Evolutionary conservation across 2,888 invertebrate genomes (phyloP).

Genomic region (Hypolimnas misippus): DNA sequence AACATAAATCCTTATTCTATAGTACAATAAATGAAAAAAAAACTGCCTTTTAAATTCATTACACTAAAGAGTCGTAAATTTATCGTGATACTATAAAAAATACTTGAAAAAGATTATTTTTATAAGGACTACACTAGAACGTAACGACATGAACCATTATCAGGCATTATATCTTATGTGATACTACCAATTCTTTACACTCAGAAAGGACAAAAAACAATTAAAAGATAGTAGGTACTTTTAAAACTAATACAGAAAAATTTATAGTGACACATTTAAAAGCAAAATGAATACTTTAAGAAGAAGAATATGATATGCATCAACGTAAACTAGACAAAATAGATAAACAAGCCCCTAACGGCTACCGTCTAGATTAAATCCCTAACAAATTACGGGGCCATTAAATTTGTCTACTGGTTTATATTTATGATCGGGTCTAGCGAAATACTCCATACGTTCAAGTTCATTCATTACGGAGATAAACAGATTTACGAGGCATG

Average conservation of each 20-base stretch:
- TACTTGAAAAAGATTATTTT: not conserved
- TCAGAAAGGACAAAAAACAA: no score
- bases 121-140: no score
- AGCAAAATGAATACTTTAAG: not conserved
- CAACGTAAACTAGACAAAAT: constrained; percentile 10
- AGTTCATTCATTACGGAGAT: constrained; percentile 15
- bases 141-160: no score
- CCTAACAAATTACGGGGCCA: constrained; percentile 38
- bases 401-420: constrained; percentile 30
- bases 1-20: no score
- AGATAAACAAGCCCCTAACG: constrained; percentile 36
- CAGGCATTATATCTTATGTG: no score
- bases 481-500: constrained; percentile 12
- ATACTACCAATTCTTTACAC: no score
- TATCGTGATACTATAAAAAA: not conserved
- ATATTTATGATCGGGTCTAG: constrained; percentile 30
- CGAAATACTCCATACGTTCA: constrained; percentile 54
- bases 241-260: no score
- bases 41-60: no score
- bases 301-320: not conserved
- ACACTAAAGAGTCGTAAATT: no score
- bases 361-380: constrained; percentile 37
- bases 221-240: no score
- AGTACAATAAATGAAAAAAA: no score
- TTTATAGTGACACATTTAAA: no score